Conservation (phyloP, 2,113 vertebrate genomes). For the Callocephalon fimbriatum region DNA sequence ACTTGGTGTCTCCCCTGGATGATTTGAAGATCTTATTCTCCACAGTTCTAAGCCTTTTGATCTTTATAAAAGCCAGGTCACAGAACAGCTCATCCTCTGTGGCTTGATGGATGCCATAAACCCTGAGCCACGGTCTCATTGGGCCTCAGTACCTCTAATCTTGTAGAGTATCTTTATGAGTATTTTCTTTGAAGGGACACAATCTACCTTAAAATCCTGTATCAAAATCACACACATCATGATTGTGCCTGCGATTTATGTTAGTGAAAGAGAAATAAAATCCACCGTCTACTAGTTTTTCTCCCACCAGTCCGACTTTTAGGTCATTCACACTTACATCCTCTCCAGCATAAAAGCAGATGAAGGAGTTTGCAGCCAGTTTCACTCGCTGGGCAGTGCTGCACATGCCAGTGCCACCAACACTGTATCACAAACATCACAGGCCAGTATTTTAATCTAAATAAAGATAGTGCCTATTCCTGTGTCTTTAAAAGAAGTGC, state of each 20-base stretch:
- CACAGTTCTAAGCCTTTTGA: constrained; percentile 49
- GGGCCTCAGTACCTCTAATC: constrained; percentile 12
- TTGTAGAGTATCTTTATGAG: constrained; percentile 4
- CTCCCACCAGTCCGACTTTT: neutral
- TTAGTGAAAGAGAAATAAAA: constrained; percentile 27
- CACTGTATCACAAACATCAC: neutral
- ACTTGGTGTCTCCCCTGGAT: constrained; percentile 33
- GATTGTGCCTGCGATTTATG: neutral
- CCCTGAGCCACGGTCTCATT: neutral
- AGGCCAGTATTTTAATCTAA: neutral
- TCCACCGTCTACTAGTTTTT: neutral
- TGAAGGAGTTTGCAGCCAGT: constrained; percentile 4
- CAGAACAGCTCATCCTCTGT: neutral
- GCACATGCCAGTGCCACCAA: neutral
- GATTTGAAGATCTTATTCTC: constrained; percentile 28
- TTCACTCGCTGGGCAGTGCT: neutral
- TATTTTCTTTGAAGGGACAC: constrained; percentile 34
- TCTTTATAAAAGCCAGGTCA: constrained; percentile 36
- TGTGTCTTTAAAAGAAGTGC: neutral
- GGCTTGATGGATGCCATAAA: constrained; percentile 40
- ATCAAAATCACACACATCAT: neutral
- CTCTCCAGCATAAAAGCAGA: neutral
- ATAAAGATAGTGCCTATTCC: neutral
- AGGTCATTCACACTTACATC: neutral
- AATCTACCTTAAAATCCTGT: neutral